phyloP scores from a whole-genome alignment of 2,113 vertebrate species.

The Connochaetes taurinus region DNA sequence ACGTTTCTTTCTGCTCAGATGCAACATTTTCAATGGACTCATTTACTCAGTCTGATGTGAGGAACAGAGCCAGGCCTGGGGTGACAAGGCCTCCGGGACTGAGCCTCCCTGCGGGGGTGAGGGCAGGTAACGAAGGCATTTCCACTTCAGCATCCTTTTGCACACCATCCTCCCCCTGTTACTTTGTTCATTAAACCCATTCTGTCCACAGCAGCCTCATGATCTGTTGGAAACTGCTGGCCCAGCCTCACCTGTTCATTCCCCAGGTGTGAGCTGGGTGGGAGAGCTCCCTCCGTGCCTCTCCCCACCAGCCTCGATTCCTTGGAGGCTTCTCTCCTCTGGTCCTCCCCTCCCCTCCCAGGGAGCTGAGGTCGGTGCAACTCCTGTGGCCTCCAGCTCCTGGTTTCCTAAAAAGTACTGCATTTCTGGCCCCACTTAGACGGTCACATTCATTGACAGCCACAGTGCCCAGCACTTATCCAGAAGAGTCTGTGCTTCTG shows the following conservation, averaged over 20 bases:
- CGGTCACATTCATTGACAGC: rapidly evolving
- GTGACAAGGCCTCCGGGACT: not conserved
- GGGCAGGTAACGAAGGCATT: not conserved
- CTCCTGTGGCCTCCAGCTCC: not conserved
- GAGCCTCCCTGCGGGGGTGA: not conserved
- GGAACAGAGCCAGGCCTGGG: not conserved
- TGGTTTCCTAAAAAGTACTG: not conserved
- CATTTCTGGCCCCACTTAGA: not conserved
- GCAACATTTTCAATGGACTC: not conserved
- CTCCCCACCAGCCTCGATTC: too few species aligned
- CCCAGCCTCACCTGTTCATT: not conserved
- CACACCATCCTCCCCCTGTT: not conserved
- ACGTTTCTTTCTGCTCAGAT: not conserved
- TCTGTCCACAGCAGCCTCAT: not conserved
- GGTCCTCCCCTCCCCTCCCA: not conserved
- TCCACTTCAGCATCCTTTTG: not conserved
- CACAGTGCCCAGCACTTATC: not conserved
- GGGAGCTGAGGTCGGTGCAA: rapidly evolving
- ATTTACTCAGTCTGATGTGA: not conserved
- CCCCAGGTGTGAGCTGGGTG: not conserved
- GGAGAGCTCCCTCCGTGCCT: not conserved
- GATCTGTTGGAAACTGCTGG: not conserved
- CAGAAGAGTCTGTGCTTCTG: not conserved
- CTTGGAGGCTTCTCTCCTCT: too few species aligned
- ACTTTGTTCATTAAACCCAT: rapidly evolving